phyloP scores from a whole-genome alignment of 1,140 invertebrate genomes.

The Cardiocondyla obscurior region DNA sequence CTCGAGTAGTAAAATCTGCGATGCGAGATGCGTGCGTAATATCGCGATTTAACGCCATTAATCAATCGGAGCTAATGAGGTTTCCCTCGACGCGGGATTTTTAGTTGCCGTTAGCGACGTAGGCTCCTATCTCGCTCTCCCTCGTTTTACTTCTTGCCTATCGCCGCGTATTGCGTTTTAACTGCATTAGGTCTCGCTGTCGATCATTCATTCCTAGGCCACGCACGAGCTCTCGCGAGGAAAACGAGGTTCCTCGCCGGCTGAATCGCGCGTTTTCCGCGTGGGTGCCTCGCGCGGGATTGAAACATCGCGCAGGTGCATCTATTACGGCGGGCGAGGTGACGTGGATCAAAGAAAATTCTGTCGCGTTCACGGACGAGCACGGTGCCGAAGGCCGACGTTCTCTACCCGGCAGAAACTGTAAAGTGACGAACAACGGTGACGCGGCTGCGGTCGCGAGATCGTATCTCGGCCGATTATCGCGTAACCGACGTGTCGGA shows the following conservation, averaged over 20 bases:
- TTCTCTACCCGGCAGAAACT: slow-evolving; percentile 24
- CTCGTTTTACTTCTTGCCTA: neutral
- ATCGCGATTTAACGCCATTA: neutral
- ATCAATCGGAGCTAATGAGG: slow-evolving; percentile 14
- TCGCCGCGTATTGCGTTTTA: neutral
- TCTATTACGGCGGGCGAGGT: slow-evolving; percentile 49
- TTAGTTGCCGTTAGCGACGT: neutral
- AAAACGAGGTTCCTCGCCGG: neutral
- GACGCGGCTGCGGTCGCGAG: slow-evolving; percentile 1
- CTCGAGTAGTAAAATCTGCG: neutral
- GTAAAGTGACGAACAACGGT: slow-evolving; percentile 38
- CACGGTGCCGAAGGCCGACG: slow-evolving; percentile 35
- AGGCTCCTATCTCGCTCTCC: neutral
- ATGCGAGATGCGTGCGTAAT: neutral
- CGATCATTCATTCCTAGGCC: neutral
- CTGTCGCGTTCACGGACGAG: slow-evolving; percentile 62
- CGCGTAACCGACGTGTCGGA: slow-evolving; percentile 33
- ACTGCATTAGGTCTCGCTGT: neutral
- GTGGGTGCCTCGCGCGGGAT: slow-evolving; percentile 20
- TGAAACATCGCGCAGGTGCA: slow-evolving; percentile 67
- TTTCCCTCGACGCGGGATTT: neutral
- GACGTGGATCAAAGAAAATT: slow-evolving; percentile 70
- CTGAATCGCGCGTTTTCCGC: neutral
- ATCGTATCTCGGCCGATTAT: slow-evolving; percentile 43
- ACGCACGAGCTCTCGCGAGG: neutral